Conservation (phyloP, 1,140 invertebrate species). For the Drosophila burlai region DNA sequence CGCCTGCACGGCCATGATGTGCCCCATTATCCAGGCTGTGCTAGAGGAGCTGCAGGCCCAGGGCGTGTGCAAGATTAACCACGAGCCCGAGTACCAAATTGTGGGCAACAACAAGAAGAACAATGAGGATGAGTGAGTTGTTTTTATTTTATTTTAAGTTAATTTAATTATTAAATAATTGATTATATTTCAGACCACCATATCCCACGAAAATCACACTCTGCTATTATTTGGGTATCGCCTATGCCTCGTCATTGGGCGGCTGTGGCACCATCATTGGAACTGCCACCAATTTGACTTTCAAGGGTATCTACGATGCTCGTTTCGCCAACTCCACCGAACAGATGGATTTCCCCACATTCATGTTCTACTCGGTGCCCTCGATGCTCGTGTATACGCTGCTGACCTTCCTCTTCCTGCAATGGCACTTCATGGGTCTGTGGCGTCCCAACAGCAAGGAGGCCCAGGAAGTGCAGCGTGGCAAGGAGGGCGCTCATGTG, state of each 20-base stretch:
- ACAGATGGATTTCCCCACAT: slow-evolving; percentile 90
- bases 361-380: slow-evolving; percentile 89
- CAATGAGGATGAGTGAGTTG: slow-evolving; percentile 83
- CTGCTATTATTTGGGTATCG: slow-evolving; percentile 91
- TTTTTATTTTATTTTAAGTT: not conserved
- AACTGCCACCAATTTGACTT: slow-evolving; percentile 94
- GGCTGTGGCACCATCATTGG: slow-evolving; percentile 95
- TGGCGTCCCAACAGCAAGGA: slow-evolving; percentile 88
- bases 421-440: slow-evolving; percentile 91
- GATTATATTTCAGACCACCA: slow-evolving; percentile 78
- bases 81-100: slow-evolving; percentile 85
- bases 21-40: slow-evolving; percentile 92
- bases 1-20: slow-evolving; percentile 94
- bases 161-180: not conserved
- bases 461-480: slow-evolving; percentile 86
- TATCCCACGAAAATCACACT: slow-evolving; percentile 89
- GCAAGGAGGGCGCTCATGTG: slow-evolving; percentile 87
- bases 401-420: slow-evolving; percentile 90
- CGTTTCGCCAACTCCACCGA: slow-evolving; percentile 87
- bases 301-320: slow-evolving; percentile 90
- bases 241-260: slow-evolving; percentile 93
- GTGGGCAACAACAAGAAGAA: slow-evolving; percentile 85
- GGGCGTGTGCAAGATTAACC: slow-evolving; percentile 88
- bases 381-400: slow-evolving; percentile 91
- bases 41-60: slow-evolving; percentile 90